Base-by-base conservation (phyloP, 2,797 vertebrate genomes). In the Sebastolobus alascanus region DNA sequence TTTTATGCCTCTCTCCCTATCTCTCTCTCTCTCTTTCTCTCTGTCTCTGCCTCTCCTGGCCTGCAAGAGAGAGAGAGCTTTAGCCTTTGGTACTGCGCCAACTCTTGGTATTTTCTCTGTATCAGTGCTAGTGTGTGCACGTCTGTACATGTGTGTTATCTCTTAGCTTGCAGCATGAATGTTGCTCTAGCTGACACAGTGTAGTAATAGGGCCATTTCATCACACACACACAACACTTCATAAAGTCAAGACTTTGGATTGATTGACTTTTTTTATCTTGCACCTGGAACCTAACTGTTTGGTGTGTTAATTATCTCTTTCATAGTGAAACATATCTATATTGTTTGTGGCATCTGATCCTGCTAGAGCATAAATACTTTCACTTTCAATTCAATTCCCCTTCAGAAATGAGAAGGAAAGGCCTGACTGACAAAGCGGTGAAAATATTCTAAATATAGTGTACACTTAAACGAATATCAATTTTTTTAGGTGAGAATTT, bases 191-290 rank as follows among this genome's bases (percentile, higher is more conserved):
- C 29, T 73, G 56, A 73, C 71, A 59, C 43, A 50, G 31, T 59
- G 68, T 67, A 68, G 56, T 85, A 79, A 85, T 68, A 79, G 43
- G 80, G 64, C 35, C 74, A 69, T 87, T 85, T 68, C 11, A 54
- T 38, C 60, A 58, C 75, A 80, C 9, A 70, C 59, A 79, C 58
- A 59, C 40, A 37, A 20, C 20, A 9, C 20, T 31, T 61, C 9
- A 22, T 27, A 16, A 25, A 20, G 14, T 37, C 8, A 27, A 20
- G 43, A 29, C 37, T 4, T 46, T 3, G 12, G 11, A 4, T 56
- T 1, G 18, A 27, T 43, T 31, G 14, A 1, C 1, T 50, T 38
- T 43, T 27, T 27, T 43, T 5, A 35, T 68, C 25, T 65, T 58
- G 4, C 66, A 70, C 52, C 66, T 58, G 33, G 55, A 55, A 69